phyloP scores from a whole-genome alignment of 2,888 invertebrate species.

The Gymnocheta viridis region DNA sequence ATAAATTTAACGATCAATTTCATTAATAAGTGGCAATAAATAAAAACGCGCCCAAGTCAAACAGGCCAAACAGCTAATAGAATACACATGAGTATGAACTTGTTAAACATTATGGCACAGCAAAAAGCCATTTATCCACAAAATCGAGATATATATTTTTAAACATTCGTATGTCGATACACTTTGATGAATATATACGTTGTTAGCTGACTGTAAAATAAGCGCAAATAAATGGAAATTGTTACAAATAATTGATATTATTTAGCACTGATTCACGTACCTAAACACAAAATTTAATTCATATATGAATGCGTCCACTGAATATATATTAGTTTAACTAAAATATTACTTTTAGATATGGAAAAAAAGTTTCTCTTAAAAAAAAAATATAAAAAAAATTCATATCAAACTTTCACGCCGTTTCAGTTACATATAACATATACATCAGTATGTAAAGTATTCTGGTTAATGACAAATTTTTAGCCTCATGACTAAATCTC shows the following conservation, averaged over 20 bases:
- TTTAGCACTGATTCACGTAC: not conserved
- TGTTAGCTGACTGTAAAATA: not conserved
- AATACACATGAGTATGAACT: constrained; percentile 10
- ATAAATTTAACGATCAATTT: constrained; percentile 80
- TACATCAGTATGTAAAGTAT: too few relatives aligned
- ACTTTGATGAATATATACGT: not conserved
- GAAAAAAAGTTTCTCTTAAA: too few relatives aligned
- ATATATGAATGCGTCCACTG: not conserved
- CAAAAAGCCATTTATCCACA: constrained; percentile 43
- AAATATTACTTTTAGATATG: too few relatives aligned
- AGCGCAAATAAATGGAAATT: constrained; percentile 23
- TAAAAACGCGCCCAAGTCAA: constrained; percentile 70
- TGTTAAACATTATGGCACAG: constrained; percentile 34
- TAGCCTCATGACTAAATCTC: too few relatives aligned
- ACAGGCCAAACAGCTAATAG: constrained; percentile 59
- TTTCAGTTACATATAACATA: too few relatives aligned
- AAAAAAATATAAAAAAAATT: too few relatives aligned
- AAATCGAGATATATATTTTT: constrained; percentile 27
- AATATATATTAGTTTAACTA: too few relatives aligned
- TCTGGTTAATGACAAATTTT: too few relatives aligned
- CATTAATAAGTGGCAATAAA: constrained; percentile 76
- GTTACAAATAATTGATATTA: constrained; percentile 49
- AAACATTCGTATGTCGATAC: not conserved
- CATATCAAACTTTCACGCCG: too few relatives aligned
- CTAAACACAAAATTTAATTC: not conserved